phyloP scores from a whole-genome alignment of 2,888 invertebrate species.

The Sussaba pulchella region DNA sequence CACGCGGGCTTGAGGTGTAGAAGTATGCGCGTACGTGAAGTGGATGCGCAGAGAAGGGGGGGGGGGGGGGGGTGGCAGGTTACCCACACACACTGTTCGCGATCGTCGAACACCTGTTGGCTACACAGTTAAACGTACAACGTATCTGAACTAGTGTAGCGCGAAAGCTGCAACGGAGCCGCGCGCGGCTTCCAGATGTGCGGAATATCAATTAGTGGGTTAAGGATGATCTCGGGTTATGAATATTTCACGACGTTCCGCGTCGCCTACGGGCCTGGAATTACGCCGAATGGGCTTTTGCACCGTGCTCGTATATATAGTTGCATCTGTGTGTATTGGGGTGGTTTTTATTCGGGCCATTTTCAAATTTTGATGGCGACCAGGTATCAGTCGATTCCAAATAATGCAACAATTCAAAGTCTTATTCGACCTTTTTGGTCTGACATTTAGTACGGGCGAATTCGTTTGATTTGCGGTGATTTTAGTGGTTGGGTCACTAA shows the following conservation, averaged over 20 bases:
- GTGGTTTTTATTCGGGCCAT: too few species aligned
- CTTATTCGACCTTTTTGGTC: too few species aligned
- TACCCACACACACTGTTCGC: conserved; percentile 45
- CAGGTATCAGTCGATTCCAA: too few species aligned
- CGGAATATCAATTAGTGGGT: conserved; percentile 79
- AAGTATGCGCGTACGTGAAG: too few species aligned
- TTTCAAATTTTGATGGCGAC: too few species aligned
- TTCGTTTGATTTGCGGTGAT: too few species aligned
- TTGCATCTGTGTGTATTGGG: too few species aligned
- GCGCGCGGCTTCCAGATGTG: conserved; percentile 74
- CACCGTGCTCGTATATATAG: not conserved
- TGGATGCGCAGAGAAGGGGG: too few species aligned
- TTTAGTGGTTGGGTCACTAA: too few species aligned
- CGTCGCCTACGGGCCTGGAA: conserved; percentile 48
- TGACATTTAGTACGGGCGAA: too few species aligned
- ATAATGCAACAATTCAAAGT: too few species aligned
- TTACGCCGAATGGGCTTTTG: conserved; percentile 9
- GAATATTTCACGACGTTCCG: conserved; percentile 76
- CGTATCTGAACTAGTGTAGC: conserved; percentile 33
- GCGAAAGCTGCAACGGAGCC: conserved; percentile 39
- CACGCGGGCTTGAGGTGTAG: not conserved
- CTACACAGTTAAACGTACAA: conserved; percentile 40
- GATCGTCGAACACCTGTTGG: conserved; percentile 64
- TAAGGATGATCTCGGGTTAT: conserved; percentile 77
- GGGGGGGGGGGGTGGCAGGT: conserved; percentile 5